phyloP scores from a whole-genome alignment of 2,888 invertebrate species.

The Gryllus longicercus region DNA sequence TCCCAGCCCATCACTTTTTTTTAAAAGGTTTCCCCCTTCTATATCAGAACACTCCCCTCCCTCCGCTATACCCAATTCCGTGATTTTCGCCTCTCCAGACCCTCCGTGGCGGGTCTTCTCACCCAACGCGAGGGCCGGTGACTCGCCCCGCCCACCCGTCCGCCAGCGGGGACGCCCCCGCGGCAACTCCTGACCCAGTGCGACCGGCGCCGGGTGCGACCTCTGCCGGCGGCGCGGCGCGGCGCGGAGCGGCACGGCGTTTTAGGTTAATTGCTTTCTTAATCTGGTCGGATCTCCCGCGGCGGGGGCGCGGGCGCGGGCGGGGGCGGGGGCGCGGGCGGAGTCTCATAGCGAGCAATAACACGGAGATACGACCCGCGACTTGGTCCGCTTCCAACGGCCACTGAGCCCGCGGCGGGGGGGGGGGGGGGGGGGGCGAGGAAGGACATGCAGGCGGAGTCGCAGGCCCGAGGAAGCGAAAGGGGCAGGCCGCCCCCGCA shows the following conservation, averaged over 20 bases:
- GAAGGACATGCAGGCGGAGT: not conserved
- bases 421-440: not conserved
- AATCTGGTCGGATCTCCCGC: conserved; percentile 9
- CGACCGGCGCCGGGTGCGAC: not conserved
- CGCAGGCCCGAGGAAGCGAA: not conserved
- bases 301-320: not conserved
- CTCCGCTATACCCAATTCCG: too few relatives aligned
- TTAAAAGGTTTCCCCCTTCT: too few relatives aligned
- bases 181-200: not conserved
- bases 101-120: not conserved
- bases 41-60: too few relatives aligned
- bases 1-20: too few relatives aligned
- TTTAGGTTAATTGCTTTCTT: conserved; percentile 17
- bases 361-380: conserved; percentile 17
- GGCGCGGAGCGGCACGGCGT: not conserved
- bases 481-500: not conserved
- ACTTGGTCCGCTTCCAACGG: conserved; percentile 9
- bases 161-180: not conserved
- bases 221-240: not conserved
- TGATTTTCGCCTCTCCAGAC: too few relatives aligned
- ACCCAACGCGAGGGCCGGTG: not conserved
- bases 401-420: not conserved
- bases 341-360: not conserved
- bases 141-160: not conserved
- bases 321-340: not conserved